These are phyloP conservation scores for Dendronephthya gigantea DNA, from an alignment of 64 coral and sea anemone species.

Conservation along the genomic window DNA sequence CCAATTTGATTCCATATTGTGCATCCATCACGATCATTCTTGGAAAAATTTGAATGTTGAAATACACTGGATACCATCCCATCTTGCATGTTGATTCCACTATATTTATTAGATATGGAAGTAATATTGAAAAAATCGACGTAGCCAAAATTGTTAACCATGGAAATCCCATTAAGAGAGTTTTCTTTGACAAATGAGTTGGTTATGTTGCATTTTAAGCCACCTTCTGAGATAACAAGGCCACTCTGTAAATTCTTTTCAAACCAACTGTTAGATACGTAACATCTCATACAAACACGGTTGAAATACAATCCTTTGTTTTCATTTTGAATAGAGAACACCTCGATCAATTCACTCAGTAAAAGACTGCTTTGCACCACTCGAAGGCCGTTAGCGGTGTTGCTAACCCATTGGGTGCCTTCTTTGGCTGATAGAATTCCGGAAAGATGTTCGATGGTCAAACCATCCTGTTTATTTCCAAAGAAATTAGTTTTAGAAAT, in stretches of 20 bases:
- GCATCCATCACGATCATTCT: conserved; percentile 42
- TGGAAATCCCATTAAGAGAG: conserved; percentile 3
- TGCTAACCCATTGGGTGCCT: background rate
- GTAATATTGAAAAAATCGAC: conserved; percentile 12
- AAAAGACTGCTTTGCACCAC: conserved; percentile 23
- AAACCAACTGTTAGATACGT: background rate
- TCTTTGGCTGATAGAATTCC: conserved; percentile 7
- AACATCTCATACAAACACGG: background rate
- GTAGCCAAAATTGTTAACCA: conserved; percentile 11
- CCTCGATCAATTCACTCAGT: background rate
- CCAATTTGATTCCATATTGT: conserved; percentile 45
- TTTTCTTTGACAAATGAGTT: conserved; percentile 24
- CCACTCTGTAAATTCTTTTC: background rate
- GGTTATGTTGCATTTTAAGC: conserved; percentile 23
- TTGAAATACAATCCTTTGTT: conserved; percentile 21
- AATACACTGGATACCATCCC: conserved; percentile 25
- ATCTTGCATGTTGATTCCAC: conserved; percentile 40
- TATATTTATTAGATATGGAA: conserved; percentile 1
- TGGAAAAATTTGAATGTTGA: background rate
- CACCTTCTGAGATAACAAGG: background rate
- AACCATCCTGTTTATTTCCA: conserved; percentile 25
- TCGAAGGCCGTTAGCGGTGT: conserved; percentile 31
- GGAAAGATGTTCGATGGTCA: conserved; percentile 4
- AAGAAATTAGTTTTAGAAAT: conserved; percentile 31
- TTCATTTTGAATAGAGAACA: conserved; percentile 24